Evolutionary conservation across 2,113 vertebrate species (phyloP).

Genomic region (human): DNA sequence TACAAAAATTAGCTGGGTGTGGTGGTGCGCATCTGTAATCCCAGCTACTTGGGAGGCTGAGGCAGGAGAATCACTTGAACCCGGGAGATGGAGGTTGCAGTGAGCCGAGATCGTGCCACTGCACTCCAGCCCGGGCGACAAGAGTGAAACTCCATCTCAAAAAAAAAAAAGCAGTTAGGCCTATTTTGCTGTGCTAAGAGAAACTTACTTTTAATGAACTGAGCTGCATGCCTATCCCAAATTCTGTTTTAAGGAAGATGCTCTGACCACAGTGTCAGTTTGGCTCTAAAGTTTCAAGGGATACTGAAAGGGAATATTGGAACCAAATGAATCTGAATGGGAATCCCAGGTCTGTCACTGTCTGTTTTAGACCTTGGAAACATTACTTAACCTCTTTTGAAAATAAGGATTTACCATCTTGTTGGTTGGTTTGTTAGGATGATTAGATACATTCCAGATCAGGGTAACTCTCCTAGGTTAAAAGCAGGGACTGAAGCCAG

Average conservation of each 20-base stretch:
- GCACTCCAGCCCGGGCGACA: too few relatives aligned
- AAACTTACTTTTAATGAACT: not conserved
- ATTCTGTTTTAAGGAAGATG: not conserved
- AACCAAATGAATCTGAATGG: not conserved
- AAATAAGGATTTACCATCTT: not conserved
- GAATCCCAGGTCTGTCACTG: not conserved
- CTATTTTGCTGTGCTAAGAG: not conserved
- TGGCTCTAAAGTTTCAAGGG: not conserved
- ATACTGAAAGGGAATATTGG: not conserved
- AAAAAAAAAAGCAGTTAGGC: too few relatives aligned
- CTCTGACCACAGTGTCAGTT: not conserved
- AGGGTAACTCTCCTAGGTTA: not conserved
- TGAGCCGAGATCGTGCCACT: too few relatives aligned
- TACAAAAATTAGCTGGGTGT: too few relatives aligned
- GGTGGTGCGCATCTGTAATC: accelerated
- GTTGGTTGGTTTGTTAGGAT: not conserved
- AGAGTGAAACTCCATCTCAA: too few relatives aligned
- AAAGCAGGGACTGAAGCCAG: not conserved
- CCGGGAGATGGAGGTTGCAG: too few relatives aligned
- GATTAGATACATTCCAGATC: not conserved
- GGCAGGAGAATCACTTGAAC: too few relatives aligned
- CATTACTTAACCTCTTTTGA: not conserved
- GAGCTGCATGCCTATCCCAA: not conserved
- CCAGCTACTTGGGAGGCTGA: too few relatives aligned
- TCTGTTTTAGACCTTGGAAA: not conserved